A percentile compares a stretch with the other conserved stretches of the same genome.
Evolutionary conservation across 2,888 invertebrate genomes (phyloP).

Genomic region (Cheilosia grossa): DNA sequence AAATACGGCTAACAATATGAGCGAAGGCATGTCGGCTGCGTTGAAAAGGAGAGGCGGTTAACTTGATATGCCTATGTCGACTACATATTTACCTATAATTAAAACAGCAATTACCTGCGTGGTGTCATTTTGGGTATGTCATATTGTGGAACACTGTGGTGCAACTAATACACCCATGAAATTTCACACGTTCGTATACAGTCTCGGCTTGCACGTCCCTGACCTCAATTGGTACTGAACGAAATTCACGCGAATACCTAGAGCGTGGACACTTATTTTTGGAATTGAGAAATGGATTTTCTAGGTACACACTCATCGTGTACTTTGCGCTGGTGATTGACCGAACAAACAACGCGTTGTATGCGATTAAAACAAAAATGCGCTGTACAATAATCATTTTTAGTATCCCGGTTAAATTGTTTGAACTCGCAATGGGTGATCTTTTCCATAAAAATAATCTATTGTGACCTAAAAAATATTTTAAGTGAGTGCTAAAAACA

Average conservation of each 20-base stretch:
- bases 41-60: neutral
- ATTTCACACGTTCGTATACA: neutral
- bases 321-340: neutral
- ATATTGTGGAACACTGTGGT: neutral
- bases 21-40: neutral
- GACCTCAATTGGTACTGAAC: slow-evolving; percentile 33
- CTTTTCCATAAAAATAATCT: no score
- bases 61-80: neutral
- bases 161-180: neutral
- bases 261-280: slow-evolving; percentile 29
- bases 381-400: neutral
- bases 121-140: neutral
- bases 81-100: neutral
- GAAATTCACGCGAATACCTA: slow-evolving; percentile 22
- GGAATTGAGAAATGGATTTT: slow-evolving; percentile 12
- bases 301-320: neutral
- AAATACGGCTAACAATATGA: neutral
- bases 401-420: no score
- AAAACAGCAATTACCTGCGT: neutral
- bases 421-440: no score
- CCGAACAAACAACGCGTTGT: neutral
- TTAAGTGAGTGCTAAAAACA: no score
- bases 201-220: neutral
- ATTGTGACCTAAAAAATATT: no score
- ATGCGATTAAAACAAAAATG: neutral